A percentile compares a stretch with the other conserved stretches of the same genome.
These are phyloP conservation scores for Pantherophis alleghaniensis DNA, from an alignment of 2,797 vertebrate genomes.

Conservation along the genomic window DNA sequence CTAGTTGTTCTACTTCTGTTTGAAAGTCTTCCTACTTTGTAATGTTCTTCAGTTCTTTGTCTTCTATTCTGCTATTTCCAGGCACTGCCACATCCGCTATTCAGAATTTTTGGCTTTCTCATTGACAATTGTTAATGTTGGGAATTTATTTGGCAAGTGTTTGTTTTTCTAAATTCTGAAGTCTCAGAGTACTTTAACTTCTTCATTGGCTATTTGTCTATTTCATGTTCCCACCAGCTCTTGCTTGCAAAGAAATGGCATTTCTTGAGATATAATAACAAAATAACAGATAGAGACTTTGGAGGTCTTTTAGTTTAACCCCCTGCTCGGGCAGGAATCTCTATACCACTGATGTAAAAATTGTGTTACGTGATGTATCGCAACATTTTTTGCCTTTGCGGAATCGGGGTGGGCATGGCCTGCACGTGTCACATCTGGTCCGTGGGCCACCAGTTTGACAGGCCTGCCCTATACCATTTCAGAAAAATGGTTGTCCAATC, in stretches of 20 bases:
- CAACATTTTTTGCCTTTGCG: too few species aligned
- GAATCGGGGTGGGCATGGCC: too few species aligned
- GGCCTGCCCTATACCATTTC: neutral
- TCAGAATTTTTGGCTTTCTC: neutral
- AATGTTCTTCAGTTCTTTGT: neutral
- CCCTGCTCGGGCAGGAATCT: neutral
- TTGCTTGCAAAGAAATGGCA: neutral
- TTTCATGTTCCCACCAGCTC: neutral
- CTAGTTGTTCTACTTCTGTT: neutral
- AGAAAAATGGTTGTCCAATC: neutral
- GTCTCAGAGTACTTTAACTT: neutral
- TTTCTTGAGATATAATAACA: neutral
- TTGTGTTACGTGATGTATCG: neutral
- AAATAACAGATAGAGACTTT: neutral
- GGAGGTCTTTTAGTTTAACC: neutral
- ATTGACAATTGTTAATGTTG: neutral
- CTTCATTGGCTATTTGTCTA: neutral
- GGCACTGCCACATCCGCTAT: neutral
- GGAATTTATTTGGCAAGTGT: neutral
- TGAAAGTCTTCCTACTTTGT: neutral
- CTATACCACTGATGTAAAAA: neutral
- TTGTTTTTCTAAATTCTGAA: neutral
- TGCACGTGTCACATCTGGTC: neutral
- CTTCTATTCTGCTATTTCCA: neutral
- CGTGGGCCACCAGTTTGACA: neutral